Percentiles rank a stretch among this genome's conserved stretches.
Conservation (phyloP, 30 jellyfish, hydroid and myxozoan genomes). For the Aurelia sp. region DNA sequence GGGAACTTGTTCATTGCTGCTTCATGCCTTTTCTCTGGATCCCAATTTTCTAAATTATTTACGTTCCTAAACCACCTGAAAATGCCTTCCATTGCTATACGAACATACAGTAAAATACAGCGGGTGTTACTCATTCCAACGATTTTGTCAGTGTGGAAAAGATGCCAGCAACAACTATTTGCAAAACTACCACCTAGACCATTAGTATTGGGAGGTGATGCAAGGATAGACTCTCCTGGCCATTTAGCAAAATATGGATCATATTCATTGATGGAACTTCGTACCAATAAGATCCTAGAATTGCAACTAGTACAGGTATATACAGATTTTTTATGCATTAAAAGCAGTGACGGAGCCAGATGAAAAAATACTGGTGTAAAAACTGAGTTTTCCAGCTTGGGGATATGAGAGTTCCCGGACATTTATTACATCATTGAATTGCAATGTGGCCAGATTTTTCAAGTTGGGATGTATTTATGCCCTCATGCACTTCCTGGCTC, state of each 20-base stretch:
- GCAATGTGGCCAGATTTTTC: too few relatives aligned
- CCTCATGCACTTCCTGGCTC: too few relatives aligned
- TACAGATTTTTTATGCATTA: not conserved
- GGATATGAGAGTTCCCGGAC: too few relatives aligned
- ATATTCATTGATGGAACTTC: constrained; percentile 39
- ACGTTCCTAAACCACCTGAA: constrained; percentile 33
- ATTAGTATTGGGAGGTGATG: constrained; percentile 45
- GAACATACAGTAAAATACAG: constrained; percentile 14
- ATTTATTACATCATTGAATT: too few relatives aligned
- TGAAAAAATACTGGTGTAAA: too few relatives aligned
- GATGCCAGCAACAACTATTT: constrained; percentile 2
- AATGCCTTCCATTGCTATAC: constrained; percentile 22
- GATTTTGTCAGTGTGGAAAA: constrained; percentile 7
- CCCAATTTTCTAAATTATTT: constrained; percentile 36
- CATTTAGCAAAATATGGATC: constrained; percentile 56
- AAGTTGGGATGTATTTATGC: too few relatives aligned
- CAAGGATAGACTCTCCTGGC: constrained; percentile 37
- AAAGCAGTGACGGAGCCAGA: not conserved
- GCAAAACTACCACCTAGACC: not conserved
- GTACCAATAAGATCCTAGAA: constrained; percentile 14
- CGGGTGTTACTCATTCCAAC: constrained; percentile 17
- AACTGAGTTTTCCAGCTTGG: too few relatives aligned
- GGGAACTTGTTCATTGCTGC: constrained; percentile 56
- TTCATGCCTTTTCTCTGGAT: constrained; percentile 51
- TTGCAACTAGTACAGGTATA: constrained; percentile 35